A percentile compares a stretch with the other conserved stretches of the same genome.
phyloP scores from a whole-genome alignment of 2,113 vertebrate species.

The Phyllopteryx taeniolatus region DNA sequence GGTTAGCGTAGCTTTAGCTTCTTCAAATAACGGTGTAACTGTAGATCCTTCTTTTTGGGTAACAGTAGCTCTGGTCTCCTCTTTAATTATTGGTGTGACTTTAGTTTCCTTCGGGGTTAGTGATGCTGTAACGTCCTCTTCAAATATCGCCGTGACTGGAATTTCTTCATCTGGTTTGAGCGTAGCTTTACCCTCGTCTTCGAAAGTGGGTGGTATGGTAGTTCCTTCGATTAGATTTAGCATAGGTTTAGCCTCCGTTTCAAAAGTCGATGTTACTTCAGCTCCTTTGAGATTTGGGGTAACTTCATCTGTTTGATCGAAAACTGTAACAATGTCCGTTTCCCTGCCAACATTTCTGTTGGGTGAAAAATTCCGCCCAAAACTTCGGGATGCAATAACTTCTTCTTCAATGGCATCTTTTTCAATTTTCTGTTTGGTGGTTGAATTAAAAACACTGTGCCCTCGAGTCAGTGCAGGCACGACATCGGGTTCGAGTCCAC shows the following conservation, averaged over 20 bases:
- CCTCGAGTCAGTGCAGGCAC: slow-evolving; percentile 14
- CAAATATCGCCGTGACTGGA: background rate
- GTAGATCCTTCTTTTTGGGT: background rate
- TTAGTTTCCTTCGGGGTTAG: background rate
- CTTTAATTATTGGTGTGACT: background rate
- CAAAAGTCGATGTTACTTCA: background rate
- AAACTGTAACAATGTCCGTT: background rate
- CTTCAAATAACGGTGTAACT: background rate
- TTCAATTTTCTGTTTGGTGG: background rate
- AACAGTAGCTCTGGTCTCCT: background rate
- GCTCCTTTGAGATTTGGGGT: background rate
- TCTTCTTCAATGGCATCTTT: slow-evolving; percentile 4
- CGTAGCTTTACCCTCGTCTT: background rate
- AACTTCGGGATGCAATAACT: background rate
- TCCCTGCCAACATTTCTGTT: background rate
- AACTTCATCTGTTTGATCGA: background rate
- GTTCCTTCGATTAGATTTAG: background rate
- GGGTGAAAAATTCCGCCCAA: background rate
- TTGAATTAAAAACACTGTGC: slow-evolving; percentile 6
- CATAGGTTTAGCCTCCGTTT: background rate
- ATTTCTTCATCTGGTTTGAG: background rate
- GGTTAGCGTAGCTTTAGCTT: background rate
- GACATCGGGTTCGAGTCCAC: slow-evolving; percentile 37
- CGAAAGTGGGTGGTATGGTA: background rate
- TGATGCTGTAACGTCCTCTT: background rate